Evolutionary conservation across 1,140 invertebrate genomes (phyloP).

Genomic region (Heliconius eleuchia): DNA sequence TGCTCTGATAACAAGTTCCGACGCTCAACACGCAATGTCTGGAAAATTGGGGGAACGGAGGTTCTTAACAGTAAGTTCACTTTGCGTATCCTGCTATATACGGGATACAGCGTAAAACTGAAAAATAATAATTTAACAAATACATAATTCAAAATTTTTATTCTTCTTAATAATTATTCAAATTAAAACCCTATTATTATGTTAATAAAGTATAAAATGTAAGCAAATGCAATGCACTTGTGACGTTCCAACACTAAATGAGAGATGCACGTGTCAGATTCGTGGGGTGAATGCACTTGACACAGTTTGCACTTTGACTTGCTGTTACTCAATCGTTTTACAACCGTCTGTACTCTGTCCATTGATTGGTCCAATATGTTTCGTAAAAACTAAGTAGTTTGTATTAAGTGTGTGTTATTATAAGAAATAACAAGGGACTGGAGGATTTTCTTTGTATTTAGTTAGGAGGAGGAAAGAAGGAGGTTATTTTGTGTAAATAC

Average conservation of each 20-base stretch:
- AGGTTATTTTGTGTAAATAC: no score
- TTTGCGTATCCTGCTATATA: no score
- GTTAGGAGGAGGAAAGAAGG: no score
- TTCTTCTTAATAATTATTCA: neutral
- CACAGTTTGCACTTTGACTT: constrained; percentile 56
- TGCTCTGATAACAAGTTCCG: no score
- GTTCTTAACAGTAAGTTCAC: no score
- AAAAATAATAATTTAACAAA: neutral
- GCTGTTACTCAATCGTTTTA: constrained; percentile 46
- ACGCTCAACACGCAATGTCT: no score
- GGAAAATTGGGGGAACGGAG: no score
- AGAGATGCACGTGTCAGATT: constrained; percentile 52
- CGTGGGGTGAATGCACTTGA: constrained; percentile 61
- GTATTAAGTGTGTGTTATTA: neutral
- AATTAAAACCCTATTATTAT: neutral
- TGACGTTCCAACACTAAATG: constrained; percentile 35
- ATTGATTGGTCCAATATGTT: constrained; percentile 16
- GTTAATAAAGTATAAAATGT: constrained; percentile 10
- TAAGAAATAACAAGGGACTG: neutral
- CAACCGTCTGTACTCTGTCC: constrained; percentile 31
- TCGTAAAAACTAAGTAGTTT: constrained; percentile 11
- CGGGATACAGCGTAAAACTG: no score
- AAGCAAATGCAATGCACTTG: constrained; percentile 33
- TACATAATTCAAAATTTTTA: neutral
- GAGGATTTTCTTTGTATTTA: no score